phyloP scores from a whole-genome alignment of 2,113 vertebrate species.

The Sisor rabdophorus region DNA sequence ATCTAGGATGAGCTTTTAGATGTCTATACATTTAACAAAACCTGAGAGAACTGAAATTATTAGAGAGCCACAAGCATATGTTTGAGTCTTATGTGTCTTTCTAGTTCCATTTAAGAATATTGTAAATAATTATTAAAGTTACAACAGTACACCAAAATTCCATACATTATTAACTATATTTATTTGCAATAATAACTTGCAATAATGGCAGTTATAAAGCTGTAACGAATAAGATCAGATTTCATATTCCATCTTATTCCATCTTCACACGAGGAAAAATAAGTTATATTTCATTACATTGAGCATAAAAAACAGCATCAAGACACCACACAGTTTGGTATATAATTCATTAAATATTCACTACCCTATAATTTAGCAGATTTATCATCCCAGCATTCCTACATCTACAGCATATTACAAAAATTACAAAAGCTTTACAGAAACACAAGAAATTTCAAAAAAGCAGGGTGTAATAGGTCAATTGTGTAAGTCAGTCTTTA shows the following conservation, averaged over 20 bases:
- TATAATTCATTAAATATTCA: conserved; percentile 7
- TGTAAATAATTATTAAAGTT: background rate
- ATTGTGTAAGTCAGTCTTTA: conserved; percentile 33
- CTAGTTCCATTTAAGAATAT: background rate
- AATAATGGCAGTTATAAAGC: no score
- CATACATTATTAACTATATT: background rate
- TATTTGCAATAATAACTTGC: background rate
- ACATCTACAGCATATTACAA: background rate
- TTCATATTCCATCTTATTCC: no score
- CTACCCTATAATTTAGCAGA: background rate
- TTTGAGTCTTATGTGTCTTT: background rate
- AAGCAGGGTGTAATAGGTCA: conserved; percentile 19
- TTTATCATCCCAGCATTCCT: background rate
- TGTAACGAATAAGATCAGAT: no score
- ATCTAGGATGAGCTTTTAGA: background rate
- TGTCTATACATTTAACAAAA: background rate
- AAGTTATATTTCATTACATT: background rate
- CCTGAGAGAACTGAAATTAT: background rate
- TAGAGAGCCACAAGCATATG: background rate
- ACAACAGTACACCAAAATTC: background rate
- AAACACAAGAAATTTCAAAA: conserved; percentile 15
- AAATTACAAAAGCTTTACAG: conserved; percentile 12
- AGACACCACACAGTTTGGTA: background rate
- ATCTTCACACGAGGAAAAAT: no score
- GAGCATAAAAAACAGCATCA: background rate